A percentile compares a stretch with the other conserved stretches of the same genome.
phyloP scores from a whole-genome alignment of 2,113 vertebrate species.

The Pachypanchax playfairii region DNA sequence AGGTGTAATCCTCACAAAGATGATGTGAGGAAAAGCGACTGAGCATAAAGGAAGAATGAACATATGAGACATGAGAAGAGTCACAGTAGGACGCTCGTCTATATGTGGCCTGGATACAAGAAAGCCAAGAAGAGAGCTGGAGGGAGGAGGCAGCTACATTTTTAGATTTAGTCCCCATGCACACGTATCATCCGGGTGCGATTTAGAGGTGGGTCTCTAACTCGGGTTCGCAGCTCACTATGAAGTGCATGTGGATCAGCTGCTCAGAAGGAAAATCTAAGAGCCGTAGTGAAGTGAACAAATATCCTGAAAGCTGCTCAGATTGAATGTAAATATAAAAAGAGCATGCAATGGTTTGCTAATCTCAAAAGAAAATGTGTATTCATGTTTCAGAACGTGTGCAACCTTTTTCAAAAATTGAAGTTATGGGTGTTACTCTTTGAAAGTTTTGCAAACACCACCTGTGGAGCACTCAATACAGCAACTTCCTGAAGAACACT shows the following conservation, averaged over 20 bases:
- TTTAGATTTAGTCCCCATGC: constrained; percentile 49
- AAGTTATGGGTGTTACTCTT: constrained; percentile 6
- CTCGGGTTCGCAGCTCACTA: constrained; percentile 35
- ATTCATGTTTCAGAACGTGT: too few relatives aligned
- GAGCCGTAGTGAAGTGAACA: neutral
- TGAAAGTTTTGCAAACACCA: constrained; percentile 41
- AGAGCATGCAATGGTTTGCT: too few relatives aligned
- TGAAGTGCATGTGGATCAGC: constrained; percentile 8
- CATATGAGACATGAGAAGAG: constrained; percentile 16
- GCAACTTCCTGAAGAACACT: constrained; percentile 61
- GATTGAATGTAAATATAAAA: neutral
- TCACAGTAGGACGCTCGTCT: constrained; percentile 17
- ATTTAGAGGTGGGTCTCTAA: constrained; percentile 52
- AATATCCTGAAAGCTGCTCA: neutral
- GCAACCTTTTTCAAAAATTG: too few relatives aligned
- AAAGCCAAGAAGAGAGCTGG: constrained; percentile 16
- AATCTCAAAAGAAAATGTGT: too few relatives aligned
- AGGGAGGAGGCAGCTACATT: constrained; percentile 52
- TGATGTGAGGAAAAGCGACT: neutral
- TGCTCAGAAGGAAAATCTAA: neutral
- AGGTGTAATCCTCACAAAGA: neutral
- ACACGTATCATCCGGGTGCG: constrained; percentile 49
- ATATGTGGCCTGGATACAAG: constrained; percentile 43
- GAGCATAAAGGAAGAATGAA: neutral
- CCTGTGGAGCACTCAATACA: constrained; percentile 37